These are phyloP conservation scores for Iguana delicatissima DNA, from an alignment of 2,797 vertebrate species.

Conservation along the genomic window DNA sequence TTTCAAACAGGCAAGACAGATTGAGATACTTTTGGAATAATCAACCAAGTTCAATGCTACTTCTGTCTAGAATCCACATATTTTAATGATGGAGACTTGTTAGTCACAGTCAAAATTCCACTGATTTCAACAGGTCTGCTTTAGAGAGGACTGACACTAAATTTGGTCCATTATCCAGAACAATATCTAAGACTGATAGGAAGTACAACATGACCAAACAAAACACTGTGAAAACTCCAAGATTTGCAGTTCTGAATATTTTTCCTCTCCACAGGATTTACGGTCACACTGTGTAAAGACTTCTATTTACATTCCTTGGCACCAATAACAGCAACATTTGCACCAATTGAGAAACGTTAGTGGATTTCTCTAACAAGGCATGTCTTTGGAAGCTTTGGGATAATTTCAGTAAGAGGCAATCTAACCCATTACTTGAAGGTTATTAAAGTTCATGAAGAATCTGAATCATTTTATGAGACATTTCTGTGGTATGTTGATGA, in stretches of 20 bases:
- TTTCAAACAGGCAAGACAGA: background rate
- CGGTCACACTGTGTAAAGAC: background rate
- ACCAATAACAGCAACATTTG: background rate
- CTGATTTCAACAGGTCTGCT: background rate
- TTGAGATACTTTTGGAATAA: background rate
- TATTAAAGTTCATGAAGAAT: too few species aligned
- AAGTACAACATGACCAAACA: background rate
- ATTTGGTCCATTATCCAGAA: background rate
- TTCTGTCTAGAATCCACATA: background rate
- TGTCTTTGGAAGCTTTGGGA: background rate
- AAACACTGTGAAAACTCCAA: background rate
- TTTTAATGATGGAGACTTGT: background rate
- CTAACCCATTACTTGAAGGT: background rate
- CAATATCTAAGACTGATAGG: background rate
- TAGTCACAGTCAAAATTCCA: background rate
- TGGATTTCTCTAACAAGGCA: background rate
- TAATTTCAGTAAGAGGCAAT: background rate
- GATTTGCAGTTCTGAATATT: background rate
- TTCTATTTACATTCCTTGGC: background rate
- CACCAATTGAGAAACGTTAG: background rate
- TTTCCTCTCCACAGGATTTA: background rate
- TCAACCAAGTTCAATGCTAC: background rate
- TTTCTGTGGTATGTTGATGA: background rate
- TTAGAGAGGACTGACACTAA: background rate
- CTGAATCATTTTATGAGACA: too few species aligned